These are phyloP conservation scores for Orchesella flavescens DNA, from an alignment of 2,888 invertebrate genomes.

Conservation along the genomic window DNA sequence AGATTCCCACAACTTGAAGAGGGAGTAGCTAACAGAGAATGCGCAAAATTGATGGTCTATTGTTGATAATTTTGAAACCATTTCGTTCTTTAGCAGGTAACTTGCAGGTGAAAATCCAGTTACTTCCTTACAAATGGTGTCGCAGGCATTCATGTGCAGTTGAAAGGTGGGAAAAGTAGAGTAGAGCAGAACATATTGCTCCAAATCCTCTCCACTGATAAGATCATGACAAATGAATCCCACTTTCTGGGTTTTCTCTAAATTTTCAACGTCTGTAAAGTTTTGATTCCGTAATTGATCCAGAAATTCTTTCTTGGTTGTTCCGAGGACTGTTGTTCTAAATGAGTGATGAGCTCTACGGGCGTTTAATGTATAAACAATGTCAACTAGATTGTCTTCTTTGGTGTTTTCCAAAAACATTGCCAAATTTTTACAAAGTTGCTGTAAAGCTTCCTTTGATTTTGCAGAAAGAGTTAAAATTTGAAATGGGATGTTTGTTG, in stretches of 20 bases:
- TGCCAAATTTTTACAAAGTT: too few relatives aligned
- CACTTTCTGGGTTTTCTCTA: background rate
- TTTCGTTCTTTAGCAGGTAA: background rate
- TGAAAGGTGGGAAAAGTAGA: background rate
- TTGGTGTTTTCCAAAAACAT: too few relatives aligned
- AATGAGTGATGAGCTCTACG: background rate
- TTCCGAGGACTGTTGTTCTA: background rate
- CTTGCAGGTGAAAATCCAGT: background rate
- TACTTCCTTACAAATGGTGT: constrained; percentile 4
- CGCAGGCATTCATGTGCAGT: background rate
- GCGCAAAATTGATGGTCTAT: background rate
- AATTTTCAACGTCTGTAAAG: background rate
- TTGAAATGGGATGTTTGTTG: background rate
- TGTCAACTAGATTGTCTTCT: background rate
- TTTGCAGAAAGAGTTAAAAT: background rate
- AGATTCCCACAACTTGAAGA: constrained; percentile 10
- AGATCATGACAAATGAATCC: constrained; percentile 24
- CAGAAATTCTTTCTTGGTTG: background rate
- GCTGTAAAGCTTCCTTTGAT: background rate
- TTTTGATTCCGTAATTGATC: background rate
- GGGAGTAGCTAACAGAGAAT: background rate
- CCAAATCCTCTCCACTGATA: background rate
- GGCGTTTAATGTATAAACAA: background rate
- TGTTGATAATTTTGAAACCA: background rate
- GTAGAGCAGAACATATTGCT: constrained; percentile 7